Evolutionary conservation across 2,113 vertebrate species (phyloP).

Genomic region (Marmota flaviventris): DNA sequence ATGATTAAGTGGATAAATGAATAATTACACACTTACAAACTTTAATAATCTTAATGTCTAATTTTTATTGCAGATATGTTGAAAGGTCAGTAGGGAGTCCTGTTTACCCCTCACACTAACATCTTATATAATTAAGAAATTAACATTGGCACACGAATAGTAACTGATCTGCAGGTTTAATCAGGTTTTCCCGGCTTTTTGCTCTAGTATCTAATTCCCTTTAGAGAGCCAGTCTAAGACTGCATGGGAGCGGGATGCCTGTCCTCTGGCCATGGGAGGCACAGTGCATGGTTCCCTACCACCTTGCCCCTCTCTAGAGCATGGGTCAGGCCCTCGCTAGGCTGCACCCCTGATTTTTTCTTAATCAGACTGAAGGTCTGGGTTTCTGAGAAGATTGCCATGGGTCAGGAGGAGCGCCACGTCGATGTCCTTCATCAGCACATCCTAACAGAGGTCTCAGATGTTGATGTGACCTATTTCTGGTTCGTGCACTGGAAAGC

Average conservation of each 20-base stretch:
- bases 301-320: background rate
- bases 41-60: background rate
- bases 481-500: background rate
- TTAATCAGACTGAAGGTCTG: background rate
- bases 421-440: fast-evolving
- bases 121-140: background rate
- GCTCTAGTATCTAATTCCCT: background rate
- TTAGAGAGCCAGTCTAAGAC: too few relatives aligned
- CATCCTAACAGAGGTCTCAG: background rate
- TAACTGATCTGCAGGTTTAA: background rate
- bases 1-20: background rate
- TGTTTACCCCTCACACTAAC: background rate
- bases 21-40: background rate
- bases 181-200: fast-evolving
- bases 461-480: background rate
- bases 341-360: background rate
- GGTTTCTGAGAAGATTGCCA: background rate
- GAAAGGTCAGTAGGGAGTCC: background rate
- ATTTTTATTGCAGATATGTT: background rate
- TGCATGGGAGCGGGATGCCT: background rate
- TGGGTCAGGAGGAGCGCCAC: too few relatives aligned
- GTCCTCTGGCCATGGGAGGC: too few relatives aligned
- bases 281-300: background rate
- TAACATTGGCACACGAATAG: background rate
- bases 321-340: background rate